A percentile compares a stretch with the other conserved stretches of the same genome.
These are phyloP conservation scores for Papilio demoleus DNA, from an alignment of 2,888 invertebrate species.

Conservation along the genomic window DNA sequence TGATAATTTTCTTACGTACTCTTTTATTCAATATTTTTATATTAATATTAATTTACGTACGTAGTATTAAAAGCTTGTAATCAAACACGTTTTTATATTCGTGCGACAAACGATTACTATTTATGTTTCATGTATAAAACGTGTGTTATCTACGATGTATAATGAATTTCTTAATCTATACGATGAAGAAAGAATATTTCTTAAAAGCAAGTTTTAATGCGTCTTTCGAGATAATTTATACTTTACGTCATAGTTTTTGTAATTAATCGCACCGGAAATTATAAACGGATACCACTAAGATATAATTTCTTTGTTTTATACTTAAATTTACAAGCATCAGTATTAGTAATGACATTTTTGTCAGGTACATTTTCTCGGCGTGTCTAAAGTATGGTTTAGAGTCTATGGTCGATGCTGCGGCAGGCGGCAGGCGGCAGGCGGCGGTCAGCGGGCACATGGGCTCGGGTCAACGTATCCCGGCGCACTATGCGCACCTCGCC, in stretches of 20 bases:
- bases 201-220: not conserved
- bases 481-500: slow-evolving; percentile 38
- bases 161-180: slow-evolving; percentile 19
- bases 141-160: not conserved
- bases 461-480: slow-evolving; percentile 54
- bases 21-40: not conserved
- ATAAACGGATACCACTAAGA: not conserved
- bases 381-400: slow-evolving; percentile 7
- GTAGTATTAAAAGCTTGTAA: slow-evolving; percentile 16
- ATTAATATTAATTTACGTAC: slow-evolving; percentile 2
- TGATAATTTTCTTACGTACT: no score
- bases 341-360: no score
- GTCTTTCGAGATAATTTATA: not conserved
- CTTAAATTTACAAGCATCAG: no score
- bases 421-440: not conserved
- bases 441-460: slow-evolving; percentile 44
- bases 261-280: not conserved
- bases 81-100: slow-evolving; percentile 21
- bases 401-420: slow-evolving; percentile 11
- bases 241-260: slow-evolving; percentile 12
- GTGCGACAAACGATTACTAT: not conserved
- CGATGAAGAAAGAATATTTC: slow-evolving; percentile 13
- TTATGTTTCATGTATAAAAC: not conserved
- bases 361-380: not conserved
- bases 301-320: no score